A percentile compares a stretch with the other conserved stretches of the same genome.
These are phyloP conservation scores for Spondyliosoma cantharus DNA, from an alignment of 2,797 vertebrate genomes.

Conservation along the genomic window DNA sequence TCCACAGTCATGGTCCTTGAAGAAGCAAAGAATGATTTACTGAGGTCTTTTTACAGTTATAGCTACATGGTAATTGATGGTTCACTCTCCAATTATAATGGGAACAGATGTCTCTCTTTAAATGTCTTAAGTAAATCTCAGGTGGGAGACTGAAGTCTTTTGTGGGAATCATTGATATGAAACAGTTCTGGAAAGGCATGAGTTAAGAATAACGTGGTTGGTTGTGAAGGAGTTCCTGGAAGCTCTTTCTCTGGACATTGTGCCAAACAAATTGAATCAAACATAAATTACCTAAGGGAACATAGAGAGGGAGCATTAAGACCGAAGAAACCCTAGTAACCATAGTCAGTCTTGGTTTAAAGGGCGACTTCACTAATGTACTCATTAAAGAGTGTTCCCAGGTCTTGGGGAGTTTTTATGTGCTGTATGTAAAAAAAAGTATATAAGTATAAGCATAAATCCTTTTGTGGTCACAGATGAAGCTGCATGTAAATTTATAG, in stretches of 20 bases:
- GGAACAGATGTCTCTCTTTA: conserved; percentile 1
- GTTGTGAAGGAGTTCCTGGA: conserved; percentile 14
- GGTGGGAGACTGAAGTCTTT: not conserved
- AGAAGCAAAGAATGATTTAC: not conserved
- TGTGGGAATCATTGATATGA: not conserved
- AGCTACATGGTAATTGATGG: not conserved
- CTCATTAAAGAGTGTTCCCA: too few relatives aligned
- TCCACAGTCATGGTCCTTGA: not conserved
- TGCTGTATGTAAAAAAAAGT: too few relatives aligned
- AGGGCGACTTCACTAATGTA: too few relatives aligned
- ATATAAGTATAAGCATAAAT: too few relatives aligned
- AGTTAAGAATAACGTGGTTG: conserved; percentile 3
- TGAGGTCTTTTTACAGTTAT: not conserved
- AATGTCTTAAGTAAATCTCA: not conserved
- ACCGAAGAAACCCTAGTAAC: not conserved
- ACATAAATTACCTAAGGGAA: not conserved
- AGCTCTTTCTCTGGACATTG: conserved; percentile 23
- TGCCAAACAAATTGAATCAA: conserved; percentile 42
- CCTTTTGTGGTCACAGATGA: too few relatives aligned
- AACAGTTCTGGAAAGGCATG: not conserved
- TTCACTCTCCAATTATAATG: not conserved
- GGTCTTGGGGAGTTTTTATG: too few relatives aligned
- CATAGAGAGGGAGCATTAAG: not conserved
- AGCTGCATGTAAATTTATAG: too few relatives aligned
- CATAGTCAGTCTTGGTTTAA: not conserved